phyloP scores from a whole-genome alignment of 2,797 vertebrate genomes.

The Siniperca scherzeri region DNA sequence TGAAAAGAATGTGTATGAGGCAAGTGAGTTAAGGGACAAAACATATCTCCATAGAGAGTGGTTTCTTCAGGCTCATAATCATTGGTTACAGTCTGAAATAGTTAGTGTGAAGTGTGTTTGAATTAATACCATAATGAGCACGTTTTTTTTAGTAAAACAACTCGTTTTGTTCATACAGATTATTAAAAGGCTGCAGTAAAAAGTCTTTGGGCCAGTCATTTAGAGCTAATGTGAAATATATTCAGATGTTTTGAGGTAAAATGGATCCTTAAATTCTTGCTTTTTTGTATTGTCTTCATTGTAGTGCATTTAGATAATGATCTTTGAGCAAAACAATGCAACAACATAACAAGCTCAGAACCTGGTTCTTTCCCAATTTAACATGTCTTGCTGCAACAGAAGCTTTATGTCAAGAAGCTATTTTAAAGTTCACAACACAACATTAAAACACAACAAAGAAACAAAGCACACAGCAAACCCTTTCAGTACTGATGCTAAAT shows the following conservation, averaged over 20 bases:
- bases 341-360: slow-evolving; percentile 2
- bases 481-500: slow-evolving; percentile 3
- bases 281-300: slow-evolving; percentile 7
- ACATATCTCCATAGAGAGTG: neutral
- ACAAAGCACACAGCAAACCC: neutral
- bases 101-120: slow-evolving; percentile 17
- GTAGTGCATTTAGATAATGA: slow-evolving; percentile 10
- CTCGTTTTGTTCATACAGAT: neutral
- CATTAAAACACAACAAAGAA: slow-evolving; percentile 11
- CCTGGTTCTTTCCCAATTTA: slow-evolving; percentile 49
- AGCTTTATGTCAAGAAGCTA: slow-evolving; percentile 24
- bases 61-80: slow-evolving; percentile 9
- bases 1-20: slow-evolving; percentile 65
- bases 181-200: slow-evolving; percentile 5
- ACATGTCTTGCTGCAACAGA: slow-evolving; percentile 39
- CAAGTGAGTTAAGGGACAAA: slow-evolving; percentile 56
- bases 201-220: slow-evolving; percentile 1
- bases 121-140: neutral
- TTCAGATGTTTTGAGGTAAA: slow-evolving; percentile 11
- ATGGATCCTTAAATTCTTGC: neutral
- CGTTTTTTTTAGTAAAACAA: neutral
- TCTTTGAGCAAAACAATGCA: slow-evolving; percentile 16
- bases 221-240: slow-evolving; percentile 1
- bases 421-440: slow-evolving; percentile 22
- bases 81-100: slow-evolving; percentile 30